Evolutionary conservation across 2,113 vertebrate genomes (phyloP).

Genomic region (Xerus inauris): DNA sequence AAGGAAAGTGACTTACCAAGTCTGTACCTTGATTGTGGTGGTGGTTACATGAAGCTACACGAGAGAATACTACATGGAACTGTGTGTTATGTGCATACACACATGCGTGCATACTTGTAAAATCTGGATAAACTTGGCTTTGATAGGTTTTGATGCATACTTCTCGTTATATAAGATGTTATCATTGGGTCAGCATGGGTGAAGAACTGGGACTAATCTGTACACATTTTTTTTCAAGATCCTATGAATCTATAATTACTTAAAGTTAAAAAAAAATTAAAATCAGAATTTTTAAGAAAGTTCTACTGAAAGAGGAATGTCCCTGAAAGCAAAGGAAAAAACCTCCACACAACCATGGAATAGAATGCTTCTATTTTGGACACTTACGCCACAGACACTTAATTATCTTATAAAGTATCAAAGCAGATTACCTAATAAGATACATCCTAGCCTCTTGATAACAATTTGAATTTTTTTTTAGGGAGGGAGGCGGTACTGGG

Average conservation of each 20-base stretch:
- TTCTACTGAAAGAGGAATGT: background rate
- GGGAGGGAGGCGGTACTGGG: background rate
- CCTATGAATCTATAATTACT: constrained; percentile 3
- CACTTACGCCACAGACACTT: background rate
- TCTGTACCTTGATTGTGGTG: background rate
- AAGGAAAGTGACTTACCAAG: background rate
- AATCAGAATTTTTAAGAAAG: background rate
- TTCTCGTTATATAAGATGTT: background rate
- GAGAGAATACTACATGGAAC: background rate
- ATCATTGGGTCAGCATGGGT: background rate
- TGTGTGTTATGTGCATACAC: background rate
- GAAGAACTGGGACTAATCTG: background rate
- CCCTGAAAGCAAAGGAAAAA: background rate
- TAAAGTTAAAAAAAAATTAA: background rate
- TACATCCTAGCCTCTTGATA: background rate
- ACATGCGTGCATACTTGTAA: background rate
- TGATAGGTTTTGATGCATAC: background rate
- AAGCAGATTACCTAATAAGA: background rate
- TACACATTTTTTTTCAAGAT: background rate
- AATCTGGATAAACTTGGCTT: background rate
- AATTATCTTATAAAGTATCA: background rate
- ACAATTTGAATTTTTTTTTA: constrained; percentile 1
- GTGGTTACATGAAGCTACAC: background rate
- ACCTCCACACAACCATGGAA: background rate
- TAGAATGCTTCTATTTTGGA: background rate